Evolutionary conservation across 2,113 vertebrate species (phyloP).

Genomic region (Thunnus thynnus): DNA sequence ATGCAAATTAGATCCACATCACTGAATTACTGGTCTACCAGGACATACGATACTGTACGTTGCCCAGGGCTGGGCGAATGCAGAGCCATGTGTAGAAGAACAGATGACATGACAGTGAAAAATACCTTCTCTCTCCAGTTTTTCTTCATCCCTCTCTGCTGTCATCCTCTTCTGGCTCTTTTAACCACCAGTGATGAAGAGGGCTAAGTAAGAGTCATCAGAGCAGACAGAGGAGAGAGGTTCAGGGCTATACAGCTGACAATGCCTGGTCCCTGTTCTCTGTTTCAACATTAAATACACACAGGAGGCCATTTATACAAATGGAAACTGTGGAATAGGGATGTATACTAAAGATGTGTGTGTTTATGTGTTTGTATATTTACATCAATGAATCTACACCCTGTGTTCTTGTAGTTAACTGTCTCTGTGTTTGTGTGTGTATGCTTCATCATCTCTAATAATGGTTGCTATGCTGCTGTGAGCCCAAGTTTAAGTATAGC

Average conservation of each 20-base stretch:
- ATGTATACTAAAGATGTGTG: slow-evolving; percentile 18
- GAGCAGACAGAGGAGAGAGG: slow-evolving; percentile 39
- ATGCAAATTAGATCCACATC: slow-evolving; percentile 48
- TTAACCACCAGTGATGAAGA: slow-evolving; percentile 49
- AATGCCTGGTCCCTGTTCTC: slow-evolving; percentile 32
- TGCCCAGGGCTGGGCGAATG: slow-evolving; percentile 10
- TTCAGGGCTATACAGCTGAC: slow-evolving; percentile 26
- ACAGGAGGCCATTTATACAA: slow-evolving; percentile 27
- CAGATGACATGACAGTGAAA: slow-evolving; percentile 5
- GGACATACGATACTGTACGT: slow-evolving; percentile 33
- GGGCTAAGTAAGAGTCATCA: slow-evolving; percentile 28
- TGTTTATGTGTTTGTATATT: slow-evolving; percentile 22
- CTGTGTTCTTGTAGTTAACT: not conserved
- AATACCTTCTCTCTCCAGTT: slow-evolving; percentile 17
- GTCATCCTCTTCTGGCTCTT: slow-evolving; percentile 32
- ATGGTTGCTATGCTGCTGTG: not conserved
- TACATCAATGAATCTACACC: not conserved
- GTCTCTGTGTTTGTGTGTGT: not conserved
- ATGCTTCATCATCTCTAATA: slow-evolving; percentile 7
- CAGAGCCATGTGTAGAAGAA: slow-evolving; percentile 20
- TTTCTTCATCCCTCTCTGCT: slow-evolving; percentile 24
- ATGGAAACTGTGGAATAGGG: slow-evolving; percentile 16
- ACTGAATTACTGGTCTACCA: slow-evolving; percentile 38
- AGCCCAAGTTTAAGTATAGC: not conserved
- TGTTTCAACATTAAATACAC: slow-evolving; percentile 53